phyloP scores from a whole-genome alignment of 1,140 invertebrate species.

The Calliopsis andreniformis region DNA sequence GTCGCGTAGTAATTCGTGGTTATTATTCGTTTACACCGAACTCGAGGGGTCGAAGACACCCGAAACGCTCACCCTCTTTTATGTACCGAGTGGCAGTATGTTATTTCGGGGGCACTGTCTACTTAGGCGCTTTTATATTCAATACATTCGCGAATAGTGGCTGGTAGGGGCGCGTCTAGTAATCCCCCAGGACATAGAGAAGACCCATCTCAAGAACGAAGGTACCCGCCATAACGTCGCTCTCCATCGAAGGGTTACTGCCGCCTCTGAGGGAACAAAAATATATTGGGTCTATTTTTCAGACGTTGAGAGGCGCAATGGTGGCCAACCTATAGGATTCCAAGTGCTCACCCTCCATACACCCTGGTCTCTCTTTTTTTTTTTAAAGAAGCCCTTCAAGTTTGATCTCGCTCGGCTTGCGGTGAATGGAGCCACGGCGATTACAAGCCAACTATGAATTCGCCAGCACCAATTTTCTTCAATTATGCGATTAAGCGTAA shows the following conservation, averaged over 20 bases:
- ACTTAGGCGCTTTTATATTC: constrained; percentile 80
- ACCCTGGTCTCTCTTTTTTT: neutral
- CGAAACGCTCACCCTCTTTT: constrained; percentile 39
- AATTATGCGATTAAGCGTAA: constrained; percentile 42
- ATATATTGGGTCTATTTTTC: constrained; percentile 73
- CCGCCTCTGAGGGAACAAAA: constrained; percentile 63
- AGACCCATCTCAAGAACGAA: constrained; percentile 64
- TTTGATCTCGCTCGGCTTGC: constrained; percentile 35
- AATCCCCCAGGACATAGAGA: constrained; percentile 72
- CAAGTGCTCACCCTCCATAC: constrained; percentile 26
- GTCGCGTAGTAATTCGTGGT: constrained; percentile 73
- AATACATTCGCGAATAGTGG: constrained; percentile 75
- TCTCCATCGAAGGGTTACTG: constrained; percentile 73
- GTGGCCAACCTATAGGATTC: constrained; percentile 33
- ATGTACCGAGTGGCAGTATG: constrained; percentile 58
- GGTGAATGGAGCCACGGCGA: constrained; percentile 23
- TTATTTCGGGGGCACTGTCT: constrained; percentile 76
- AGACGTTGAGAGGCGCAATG: constrained; percentile 50
- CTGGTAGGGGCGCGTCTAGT: constrained; percentile 66
- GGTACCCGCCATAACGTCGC: constrained; percentile 61
- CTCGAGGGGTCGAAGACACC: constrained; percentile 50
- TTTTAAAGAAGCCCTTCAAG: constrained; percentile 14
- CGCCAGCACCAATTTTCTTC: constrained; percentile 22
- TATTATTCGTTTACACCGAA: constrained; percentile 75
- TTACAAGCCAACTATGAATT: constrained; percentile 39